Conservation (phyloP, 2,113 vertebrate genomes). For the Numida meleagris region DNA sequence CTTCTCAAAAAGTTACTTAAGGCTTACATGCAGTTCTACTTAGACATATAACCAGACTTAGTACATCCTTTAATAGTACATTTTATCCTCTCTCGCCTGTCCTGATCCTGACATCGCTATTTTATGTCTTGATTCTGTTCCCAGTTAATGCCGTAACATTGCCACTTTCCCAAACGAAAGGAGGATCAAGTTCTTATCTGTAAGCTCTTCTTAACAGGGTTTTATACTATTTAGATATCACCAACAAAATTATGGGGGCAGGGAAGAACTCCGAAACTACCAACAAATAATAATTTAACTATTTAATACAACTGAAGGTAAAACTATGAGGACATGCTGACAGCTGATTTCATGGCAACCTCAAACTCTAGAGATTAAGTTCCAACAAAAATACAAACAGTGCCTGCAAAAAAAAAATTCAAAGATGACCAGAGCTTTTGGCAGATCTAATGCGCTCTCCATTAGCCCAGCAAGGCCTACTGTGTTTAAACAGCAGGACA, state of each 20-base stretch:
- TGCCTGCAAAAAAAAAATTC: not conserved
- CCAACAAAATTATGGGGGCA: not conserved
- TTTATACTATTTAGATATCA: not conserved
- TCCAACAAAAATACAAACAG: not conserved
- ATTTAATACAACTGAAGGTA: not conserved
- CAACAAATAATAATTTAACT: not conserved
- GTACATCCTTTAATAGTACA: not conserved
- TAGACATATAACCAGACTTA: not conserved
- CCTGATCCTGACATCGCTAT: not conserved
- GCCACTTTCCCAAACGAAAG: slow-evolving; percentile 5
- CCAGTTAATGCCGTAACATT: not conserved
- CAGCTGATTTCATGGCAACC: not conserved
- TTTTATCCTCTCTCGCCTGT: not conserved
- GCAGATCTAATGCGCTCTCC: not conserved
- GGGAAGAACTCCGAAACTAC: not conserved
- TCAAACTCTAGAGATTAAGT: not conserved
- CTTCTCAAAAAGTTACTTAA: not conserved
- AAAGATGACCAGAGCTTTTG: not conserved
- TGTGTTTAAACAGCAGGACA: not conserved
- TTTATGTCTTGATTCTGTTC: not conserved
- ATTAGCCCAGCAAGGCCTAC: not conserved
- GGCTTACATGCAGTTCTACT: not conserved
- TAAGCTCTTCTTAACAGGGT: not conserved
- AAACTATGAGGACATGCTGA: not conserved
- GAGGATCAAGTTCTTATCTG: not conserved